A percentile compares a stretch with the other conserved stretches of the same genome.
Conservation (phyloP, 2,797 vertebrate species). For the Squalus acanthias region DNA sequence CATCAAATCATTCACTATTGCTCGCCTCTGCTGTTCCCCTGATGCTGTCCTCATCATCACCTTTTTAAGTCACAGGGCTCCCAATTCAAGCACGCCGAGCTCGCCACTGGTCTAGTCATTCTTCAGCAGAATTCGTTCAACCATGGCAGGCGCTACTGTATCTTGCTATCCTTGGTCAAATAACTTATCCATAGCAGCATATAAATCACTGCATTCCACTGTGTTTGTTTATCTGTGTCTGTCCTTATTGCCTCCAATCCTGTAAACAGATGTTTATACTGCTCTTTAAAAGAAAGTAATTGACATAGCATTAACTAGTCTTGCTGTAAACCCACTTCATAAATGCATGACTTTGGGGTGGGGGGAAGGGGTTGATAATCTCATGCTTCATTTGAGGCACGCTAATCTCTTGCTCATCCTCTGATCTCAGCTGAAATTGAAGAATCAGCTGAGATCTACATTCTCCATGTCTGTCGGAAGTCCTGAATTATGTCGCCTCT, state of each 20-base stretch:
- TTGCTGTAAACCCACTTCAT: background rate
- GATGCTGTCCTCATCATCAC: background rate
- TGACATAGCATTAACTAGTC: background rate
- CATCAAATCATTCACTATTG: background rate
- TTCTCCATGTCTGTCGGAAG: background rate
- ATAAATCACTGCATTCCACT: background rate
- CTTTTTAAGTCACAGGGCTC: background rate
- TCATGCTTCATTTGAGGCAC: background rate
- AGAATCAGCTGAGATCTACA: background rate
- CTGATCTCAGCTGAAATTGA: background rate
- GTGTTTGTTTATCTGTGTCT: background rate
- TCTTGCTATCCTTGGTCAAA: background rate
- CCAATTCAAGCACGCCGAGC: background rate
- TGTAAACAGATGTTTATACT: background rate
- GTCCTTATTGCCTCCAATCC: background rate
- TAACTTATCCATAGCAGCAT: background rate
- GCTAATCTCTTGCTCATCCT: background rate
- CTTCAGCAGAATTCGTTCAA: background rate
- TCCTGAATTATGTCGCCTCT: background rate
- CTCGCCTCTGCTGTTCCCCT: background rate
- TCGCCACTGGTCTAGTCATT: background rate
- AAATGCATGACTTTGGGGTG: background rate
- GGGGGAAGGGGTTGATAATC: background rate
- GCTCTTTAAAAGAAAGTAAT: background rate
- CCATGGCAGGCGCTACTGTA: background rate